Conservation (phyloP, 2,113 vertebrate species). For the Mesitornis unicolor region DNA sequence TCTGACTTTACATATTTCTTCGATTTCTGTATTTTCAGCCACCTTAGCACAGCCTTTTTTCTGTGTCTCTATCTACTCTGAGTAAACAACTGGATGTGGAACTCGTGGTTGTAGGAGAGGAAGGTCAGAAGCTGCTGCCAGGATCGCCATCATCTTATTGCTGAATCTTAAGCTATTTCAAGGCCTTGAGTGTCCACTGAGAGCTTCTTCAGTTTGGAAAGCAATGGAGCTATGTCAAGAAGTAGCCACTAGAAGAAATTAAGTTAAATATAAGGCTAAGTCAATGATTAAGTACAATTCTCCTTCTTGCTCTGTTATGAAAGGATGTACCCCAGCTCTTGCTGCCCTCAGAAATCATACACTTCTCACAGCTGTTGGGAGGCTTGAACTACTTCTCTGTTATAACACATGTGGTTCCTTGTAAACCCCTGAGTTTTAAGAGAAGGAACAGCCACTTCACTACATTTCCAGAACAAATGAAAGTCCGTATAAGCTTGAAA, state of each 20-base stretch:
- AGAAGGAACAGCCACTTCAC: not conserved
- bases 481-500: not conserved
- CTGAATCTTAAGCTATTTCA: not conserved
- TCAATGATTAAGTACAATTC: slow-evolving; percentile 10
- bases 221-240: not conserved
- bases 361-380: not conserved
- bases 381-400: not conserved
- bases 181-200: not conserved
- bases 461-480: not conserved
- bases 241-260: not conserved
- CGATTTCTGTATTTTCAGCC: not conserved
- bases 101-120: not conserved
- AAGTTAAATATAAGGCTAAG: not conserved
- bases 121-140: not conserved
- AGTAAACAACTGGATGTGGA: not conserved
- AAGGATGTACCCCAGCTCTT: not conserved
- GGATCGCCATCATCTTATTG: not conserved
- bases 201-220: not conserved
- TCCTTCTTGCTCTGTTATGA: not conserved
- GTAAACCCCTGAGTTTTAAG: not conserved
- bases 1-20: not conserved
- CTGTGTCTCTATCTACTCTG: fast-evolving
- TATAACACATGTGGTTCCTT: not conserved
- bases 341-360: not conserved
- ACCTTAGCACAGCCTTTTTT: not conserved